Base-by-base conservation (phyloP, 2,888 invertebrate species). In the Elegia similella region DNA sequence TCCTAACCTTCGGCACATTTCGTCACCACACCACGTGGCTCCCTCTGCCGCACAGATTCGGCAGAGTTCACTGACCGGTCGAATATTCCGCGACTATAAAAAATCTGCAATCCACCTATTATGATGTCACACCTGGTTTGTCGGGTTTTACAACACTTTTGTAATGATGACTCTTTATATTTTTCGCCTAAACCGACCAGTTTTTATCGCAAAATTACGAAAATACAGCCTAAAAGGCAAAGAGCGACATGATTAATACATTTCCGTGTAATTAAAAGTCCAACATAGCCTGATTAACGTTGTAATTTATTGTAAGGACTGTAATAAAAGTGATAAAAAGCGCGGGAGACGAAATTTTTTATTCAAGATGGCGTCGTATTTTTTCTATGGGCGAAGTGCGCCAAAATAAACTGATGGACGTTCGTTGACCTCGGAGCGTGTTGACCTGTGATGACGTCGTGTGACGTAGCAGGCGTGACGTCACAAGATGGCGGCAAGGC, bases 331-430 rank as follows among this genome's bases (percentile, higher is more conserved):
- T 30, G 48, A 54, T 56, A 55, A 55, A 55, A 52, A 53, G 42
- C 43, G 58, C 30, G 52, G 43, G 47, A 47, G 50, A 68, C 70
- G 59, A 69, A 75, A 70, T 73, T 65, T 65, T 65, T 73, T 72
- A 70, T 66, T 68, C 74, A 84, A 85, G 75, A 84, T 84, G 84
- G 84, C 79, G 75, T 61, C 66, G 64, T 62, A 79, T 64, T 72
- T 80, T 81, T 80, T 79, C 69, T 72, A 70, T 77, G 70, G 70
- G 61, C 69, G 72, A 73, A 75, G 80, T 80, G 81, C 84, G 85
- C 86, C 85, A 86, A 88, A 88, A 86, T 85, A 83, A 81, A 81
- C 76, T 80, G 79, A 80, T 86, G 88, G 88, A 82, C 88, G 89
- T 88, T 88, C 88, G 84, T 87, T 85, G 83, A 60, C 61, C 76